Base-by-base conservation (phyloP, 2,888 invertebrate genomes). In the Nyleta sp. region DNA sequence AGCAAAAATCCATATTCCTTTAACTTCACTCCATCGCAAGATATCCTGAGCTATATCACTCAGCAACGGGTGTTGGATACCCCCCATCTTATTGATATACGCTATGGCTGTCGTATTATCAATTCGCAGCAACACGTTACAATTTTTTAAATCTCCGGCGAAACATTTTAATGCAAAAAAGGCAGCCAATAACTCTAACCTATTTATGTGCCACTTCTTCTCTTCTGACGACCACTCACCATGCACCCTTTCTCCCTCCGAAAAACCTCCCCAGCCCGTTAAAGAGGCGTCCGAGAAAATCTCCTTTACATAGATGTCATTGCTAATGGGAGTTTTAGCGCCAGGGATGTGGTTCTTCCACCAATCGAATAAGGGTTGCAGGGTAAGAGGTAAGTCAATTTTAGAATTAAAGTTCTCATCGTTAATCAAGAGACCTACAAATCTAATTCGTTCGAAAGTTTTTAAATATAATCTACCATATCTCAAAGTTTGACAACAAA, bases 161-260 rank as follows among this genome's bases (percentile, higher is more conserved):
- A 64, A 64, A 52, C 22, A 22, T 38, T 64, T 40, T 40, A 64
- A 40, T 6, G 38, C 64, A 6, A 64, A 40, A 20, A 64, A 52
- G 2, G 48, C 64, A 2, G 64, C 52, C 13, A 38, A 10, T 10
- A 64, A 13, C 33, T 64, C 64, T 2, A 50, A 17, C 13, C 13
- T 22, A 31, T 50, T 50, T 13, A 28, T 31, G n/a, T n/a, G 50
- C 1, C 8, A 13, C 7, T 2, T 20, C 8, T 7, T 20, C 18
- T 46, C 46, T 3, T 22, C 22, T 1, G 10, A 2, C 8, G 35
- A 35, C 35, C 35, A 35, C 2, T 5, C 2, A 35, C 35, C 35
- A 2, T 8, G 10, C 2, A 8, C 35, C 6, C 3, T n/a, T 35
- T 13, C 13, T 35, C 35, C 35, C 8, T 35, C 35, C 4, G 4